Evolutionary conservation across 2,797 vertebrate species (phyloP).

Genomic region (Xiphorhynchus erythropygius): DNA sequence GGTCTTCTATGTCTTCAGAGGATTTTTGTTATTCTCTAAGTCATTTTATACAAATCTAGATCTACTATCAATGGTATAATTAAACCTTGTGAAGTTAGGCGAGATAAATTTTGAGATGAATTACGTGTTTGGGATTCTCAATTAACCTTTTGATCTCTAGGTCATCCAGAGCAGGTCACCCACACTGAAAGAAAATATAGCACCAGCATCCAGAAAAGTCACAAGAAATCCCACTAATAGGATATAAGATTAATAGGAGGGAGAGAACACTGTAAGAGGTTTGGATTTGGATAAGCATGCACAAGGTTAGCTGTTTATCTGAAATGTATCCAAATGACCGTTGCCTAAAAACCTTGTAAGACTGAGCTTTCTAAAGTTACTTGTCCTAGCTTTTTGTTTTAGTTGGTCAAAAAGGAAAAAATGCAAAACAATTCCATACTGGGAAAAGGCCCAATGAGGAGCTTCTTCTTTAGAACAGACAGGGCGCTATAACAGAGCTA

Average conservation of each 20-base stretch:
- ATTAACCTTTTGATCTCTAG: conserved; percentile 9
- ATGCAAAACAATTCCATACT: background rate
- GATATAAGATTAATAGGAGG: background rate
- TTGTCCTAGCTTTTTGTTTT: background rate
- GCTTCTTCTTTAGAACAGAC: background rate
- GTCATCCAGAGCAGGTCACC: background rate
- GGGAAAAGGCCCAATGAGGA: background rate
- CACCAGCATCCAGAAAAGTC: background rate
- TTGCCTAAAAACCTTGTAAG: background rate
- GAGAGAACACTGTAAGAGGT: background rate
- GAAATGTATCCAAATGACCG: background rate
- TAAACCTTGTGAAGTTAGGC: background rate
- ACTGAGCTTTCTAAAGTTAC: background rate
- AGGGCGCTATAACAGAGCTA: background rate
- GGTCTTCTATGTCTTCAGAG: background rate
- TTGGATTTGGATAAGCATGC: conserved; percentile 1
- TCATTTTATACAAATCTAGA: background rate
- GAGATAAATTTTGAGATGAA: background rate
- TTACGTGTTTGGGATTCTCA: background rate
- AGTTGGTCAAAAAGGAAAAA: background rate
- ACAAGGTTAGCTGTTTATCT: background rate
- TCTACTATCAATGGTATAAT: background rate
- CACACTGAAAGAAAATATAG: background rate
- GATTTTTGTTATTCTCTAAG: background rate
- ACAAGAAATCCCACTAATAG: background rate